Conservation (phyloP, 1,140 invertebrate genomes). For the Bombus cullumanus region DNA sequence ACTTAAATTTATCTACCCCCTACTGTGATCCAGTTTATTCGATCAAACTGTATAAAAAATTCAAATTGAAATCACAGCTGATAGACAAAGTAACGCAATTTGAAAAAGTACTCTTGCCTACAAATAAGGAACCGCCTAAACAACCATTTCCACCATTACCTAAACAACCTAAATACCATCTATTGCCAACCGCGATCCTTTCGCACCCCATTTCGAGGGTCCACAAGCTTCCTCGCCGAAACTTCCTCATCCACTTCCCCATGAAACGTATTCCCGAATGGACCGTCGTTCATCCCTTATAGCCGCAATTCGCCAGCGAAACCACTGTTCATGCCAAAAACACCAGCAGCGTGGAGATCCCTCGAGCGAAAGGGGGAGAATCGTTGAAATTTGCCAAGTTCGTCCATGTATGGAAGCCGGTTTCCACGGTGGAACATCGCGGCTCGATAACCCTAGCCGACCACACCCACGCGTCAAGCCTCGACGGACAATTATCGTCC, state of each 20-base stretch:
- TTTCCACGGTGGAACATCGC: constrained; percentile 23
- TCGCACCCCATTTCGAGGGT: neutral
- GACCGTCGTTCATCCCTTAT: neutral
- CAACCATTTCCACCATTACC: neutral
- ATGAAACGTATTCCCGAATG: neutral
- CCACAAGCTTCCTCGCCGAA: neutral
- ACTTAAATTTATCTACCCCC: neutral
- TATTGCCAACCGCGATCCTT: neutral
- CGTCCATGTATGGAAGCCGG: neutral
- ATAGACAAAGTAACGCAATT: neutral
- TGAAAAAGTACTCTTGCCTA: too few species aligned
- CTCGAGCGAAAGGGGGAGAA: neutral
- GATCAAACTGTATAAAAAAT: neutral
- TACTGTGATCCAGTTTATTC: neutral
- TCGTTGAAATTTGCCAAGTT: neutral
- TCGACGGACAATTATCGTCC: constrained; percentile 45
- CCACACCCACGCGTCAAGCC: constrained; percentile 35
- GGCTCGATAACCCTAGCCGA: constrained; percentile 17
- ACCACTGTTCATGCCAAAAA: neutral
- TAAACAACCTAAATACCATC: neutral
- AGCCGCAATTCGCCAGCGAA: neutral
- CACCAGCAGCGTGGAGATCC: neutral
- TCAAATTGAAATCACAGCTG: neutral
- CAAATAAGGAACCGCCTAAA: neutral
- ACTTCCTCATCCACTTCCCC: neutral